These are phyloP conservation scores for Artibeus jamaicensis DNA, from an alignment of 2,797 vertebrate species.

Conservation along the genomic window DNA sequence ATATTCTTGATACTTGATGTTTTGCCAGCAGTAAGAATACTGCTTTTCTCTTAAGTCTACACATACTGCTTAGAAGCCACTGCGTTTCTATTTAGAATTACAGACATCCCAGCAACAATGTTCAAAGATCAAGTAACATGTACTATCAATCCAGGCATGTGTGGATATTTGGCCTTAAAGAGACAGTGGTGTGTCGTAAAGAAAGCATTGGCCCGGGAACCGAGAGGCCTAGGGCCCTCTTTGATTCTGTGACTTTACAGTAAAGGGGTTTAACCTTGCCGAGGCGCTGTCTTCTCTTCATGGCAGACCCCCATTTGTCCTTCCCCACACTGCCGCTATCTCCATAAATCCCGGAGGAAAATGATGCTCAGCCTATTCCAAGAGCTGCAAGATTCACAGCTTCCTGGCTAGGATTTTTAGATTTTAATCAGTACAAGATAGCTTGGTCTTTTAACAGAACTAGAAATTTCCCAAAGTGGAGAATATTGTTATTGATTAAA, in stretches of 20 bases:
- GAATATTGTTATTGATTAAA: not conserved
- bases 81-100: not conserved
- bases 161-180: not conserved
- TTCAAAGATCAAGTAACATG: not conserved
- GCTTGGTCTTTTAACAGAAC: conserved; percentile 16
- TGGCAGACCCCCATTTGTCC: not conserved
- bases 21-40: conserved; percentile 54
- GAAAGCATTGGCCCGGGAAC: not conserved
- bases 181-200: not conserved
- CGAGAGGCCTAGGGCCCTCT: not conserved
- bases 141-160: not conserved
- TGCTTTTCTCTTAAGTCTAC: conserved; percentile 26
- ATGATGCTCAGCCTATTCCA: not conserved
- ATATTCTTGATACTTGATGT: conserved; percentile 9
- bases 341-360: not conserved
- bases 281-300: not conserved
- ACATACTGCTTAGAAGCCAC: not conserved
- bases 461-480: not conserved
- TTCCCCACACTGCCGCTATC: not conserved
- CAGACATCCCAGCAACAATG: not conserved
- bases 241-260: not conserved
- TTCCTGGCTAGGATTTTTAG: not conserved
- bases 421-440: not conserved
- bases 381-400: not conserved
- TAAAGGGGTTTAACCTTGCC: not conserved